phyloP scores from a whole-genome alignment of 2,888 invertebrate genomes.

The Scaptomyza caliginosa region DNA sequence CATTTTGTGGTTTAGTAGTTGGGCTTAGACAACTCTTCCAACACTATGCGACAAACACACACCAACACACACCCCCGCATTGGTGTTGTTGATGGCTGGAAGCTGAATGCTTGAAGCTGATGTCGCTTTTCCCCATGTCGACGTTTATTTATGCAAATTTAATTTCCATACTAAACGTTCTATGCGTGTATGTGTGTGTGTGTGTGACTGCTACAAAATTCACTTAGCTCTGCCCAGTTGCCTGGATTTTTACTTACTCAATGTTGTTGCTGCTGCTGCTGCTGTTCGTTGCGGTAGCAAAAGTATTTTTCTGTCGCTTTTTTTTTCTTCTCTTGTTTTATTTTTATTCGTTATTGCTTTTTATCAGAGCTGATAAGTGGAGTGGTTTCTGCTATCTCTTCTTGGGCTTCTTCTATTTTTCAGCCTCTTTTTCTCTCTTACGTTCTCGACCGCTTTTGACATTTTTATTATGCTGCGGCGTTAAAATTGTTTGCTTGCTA shows the following conservation, averaged over 20 bases:
- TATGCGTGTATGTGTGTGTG: conserved; percentile 33
- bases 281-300: conserved; percentile 12
- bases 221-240: conserved; percentile 70
- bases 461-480: conserved; percentile 70
- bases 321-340: conserved; percentile 49
- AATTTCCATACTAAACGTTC: conserved; percentile 77
- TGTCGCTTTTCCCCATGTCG: conserved; percentile 68
- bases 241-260: conserved; percentile 69
- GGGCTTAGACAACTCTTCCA: conserved; percentile 54
- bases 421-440: not conserved
- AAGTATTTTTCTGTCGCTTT: conserved; percentile 39
- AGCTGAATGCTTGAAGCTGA: conserved; percentile 40
- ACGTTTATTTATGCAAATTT: conserved; percentile 80
- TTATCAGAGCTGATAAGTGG: conserved; percentile 73
- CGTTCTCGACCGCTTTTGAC: not conserved
- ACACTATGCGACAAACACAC: conserved; percentile 20
- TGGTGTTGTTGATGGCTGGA: conserved; percentile 56
- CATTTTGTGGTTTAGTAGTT: conserved; percentile 40
- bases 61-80: conserved; percentile 16
- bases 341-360: conserved; percentile 64
- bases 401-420: not conserved
- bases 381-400: conserved; percentile 24
- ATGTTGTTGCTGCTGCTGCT: conserved; percentile 45
- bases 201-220: conserved; percentile 50
- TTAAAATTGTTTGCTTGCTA: conserved; percentile 74